These are phyloP conservation scores for Athalia cordata DNA, from an alignment of 2,888 invertebrate genomes.

Conservation along the genomic window DNA sequence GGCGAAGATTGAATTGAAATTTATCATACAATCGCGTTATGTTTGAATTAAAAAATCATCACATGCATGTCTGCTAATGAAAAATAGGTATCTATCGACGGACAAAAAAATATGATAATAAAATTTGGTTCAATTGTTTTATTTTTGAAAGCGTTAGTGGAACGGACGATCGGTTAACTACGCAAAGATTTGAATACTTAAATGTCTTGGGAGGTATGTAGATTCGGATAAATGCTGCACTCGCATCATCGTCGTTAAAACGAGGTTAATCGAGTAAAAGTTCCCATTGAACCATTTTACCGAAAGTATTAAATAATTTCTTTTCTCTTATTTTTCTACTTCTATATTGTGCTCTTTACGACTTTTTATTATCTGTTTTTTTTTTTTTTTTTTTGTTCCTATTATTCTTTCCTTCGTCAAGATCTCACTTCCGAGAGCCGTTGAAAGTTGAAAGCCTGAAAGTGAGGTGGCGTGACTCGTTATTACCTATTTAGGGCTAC, in stretches of 20 bases:
- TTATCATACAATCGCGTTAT: background rate
- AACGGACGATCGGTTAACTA: background rate
- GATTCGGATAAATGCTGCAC: constrained; percentile 10
- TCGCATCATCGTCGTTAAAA: constrained; percentile 12
- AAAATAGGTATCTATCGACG: too few species aligned
- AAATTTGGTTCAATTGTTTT: too few species aligned
- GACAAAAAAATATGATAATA: too few species aligned
- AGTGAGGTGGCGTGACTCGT: constrained; percentile 43
- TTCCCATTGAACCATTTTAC: constrained; percentile 28
- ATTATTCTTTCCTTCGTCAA: background rate
- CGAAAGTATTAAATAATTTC: constrained; percentile 20
- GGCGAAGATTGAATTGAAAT: too few species aligned
- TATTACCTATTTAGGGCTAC: constrained; percentile 44
- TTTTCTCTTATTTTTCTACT: background rate
- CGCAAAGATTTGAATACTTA: constrained; percentile 8
- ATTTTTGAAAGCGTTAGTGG: too few species aligned
- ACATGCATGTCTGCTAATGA: too few species aligned
- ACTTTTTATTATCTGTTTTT: background rate
- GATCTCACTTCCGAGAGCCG: constrained; percentile 35
- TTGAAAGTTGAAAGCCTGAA: constrained; percentile 41
- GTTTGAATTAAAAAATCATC: background rate
- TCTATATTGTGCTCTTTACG: background rate
- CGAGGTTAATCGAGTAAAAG: constrained; percentile 32
- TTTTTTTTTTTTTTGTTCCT: background rate
- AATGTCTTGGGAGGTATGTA: background rate